phyloP scores from a whole-genome alignment of 2,113 vertebrate species.

The Lagopus muta region DNA sequence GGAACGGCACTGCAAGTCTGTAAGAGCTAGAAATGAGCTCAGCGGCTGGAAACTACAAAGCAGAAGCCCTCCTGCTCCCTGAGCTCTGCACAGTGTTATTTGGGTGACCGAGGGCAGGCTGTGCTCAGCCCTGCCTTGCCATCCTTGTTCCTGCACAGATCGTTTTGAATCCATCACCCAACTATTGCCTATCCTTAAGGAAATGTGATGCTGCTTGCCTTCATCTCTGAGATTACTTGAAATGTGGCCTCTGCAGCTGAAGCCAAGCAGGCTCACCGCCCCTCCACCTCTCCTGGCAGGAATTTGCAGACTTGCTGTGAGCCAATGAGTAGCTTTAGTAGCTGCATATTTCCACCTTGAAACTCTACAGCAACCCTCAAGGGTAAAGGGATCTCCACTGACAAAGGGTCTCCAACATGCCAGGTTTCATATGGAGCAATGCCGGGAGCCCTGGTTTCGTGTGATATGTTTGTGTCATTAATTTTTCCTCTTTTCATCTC shows the following conservation, averaged over 20 bases:
- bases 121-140: background rate
- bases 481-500: background rate
- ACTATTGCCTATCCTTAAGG: background rate
- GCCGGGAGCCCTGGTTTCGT: background rate
- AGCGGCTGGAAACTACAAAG: conserved; percentile 36
- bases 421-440: background rate
- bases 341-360: background rate
- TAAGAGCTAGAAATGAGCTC: conserved; percentile 50
- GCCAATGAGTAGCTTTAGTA: fast-evolving
- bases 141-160: background rate
- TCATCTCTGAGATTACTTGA: background rate
- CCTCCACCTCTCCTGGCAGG: background rate
- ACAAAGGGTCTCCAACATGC: background rate
- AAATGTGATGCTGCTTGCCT: background rate
- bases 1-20: conserved; percentile 47
- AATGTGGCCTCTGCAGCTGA: background rate
- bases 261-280: background rate
- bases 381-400: background rate
- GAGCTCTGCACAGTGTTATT: background rate
- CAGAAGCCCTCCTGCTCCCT: conserved; percentile 37
- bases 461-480: background rate
- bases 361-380: background rate
- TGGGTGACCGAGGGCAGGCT: background rate
- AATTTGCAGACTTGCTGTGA: background rate
- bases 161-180: background rate